Conservation (phyloP, 2,797 vertebrate genomes). For the Coluber constrictor region DNA sequence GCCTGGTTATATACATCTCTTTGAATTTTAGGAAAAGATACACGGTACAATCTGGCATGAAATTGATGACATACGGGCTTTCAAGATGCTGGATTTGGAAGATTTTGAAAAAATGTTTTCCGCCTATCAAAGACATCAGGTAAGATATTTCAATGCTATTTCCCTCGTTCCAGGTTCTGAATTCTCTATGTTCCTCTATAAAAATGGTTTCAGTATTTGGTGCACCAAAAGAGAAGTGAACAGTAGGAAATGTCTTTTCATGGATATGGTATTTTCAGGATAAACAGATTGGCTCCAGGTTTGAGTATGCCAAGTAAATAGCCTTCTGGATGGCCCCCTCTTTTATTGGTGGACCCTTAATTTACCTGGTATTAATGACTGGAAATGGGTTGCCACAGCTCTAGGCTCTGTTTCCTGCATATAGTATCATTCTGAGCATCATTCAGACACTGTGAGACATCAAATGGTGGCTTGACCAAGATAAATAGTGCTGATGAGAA, state of each 20-base stretch:
- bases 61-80: slow-evolving; percentile 90
- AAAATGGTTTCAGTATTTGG: not conserved
- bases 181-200: slow-evolving; percentile 19
- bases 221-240: not conserved
- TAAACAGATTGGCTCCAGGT: not conserved
- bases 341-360: not conserved
- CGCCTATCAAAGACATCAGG: slow-evolving; percentile 97
- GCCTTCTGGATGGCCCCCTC: not conserved
- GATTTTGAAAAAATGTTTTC: slow-evolving; percentile 99
- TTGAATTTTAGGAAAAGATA: slow-evolving; percentile 82
- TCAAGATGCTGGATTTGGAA: slow-evolving; percentile 89
- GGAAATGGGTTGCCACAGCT: not conserved
- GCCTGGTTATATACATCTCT: not conserved
- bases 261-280: not conserved
- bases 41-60: slow-evolving; percentile 93
- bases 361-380: not conserved
- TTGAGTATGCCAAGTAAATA: not conserved
- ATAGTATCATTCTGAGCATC: not conserved
- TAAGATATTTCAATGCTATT: slow-evolving; percentile 56
- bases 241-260: not conserved
- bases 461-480: not conserved
- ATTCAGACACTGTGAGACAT: not conserved
- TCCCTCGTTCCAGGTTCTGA: not conserved
- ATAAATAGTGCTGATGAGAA: not conserved
- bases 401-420: not conserved